Evolutionary conservation across 2,888 invertebrate species (phyloP), one percentile per base, ranked within the genome.

Genomic region (Lasioglossum marginatum): DNA sequence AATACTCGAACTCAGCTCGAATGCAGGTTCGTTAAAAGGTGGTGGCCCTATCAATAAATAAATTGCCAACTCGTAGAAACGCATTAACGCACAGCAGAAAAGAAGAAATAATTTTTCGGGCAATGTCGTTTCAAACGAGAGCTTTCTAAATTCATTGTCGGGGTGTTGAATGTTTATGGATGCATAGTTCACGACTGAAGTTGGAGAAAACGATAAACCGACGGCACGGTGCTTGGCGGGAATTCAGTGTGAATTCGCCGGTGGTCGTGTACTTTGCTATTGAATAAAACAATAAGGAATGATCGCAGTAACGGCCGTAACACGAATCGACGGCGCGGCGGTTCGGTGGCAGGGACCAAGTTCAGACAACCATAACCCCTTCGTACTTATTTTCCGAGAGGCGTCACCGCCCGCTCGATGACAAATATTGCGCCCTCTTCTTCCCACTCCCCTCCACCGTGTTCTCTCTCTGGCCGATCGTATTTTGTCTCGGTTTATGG

Each of bases 401-500:
- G 1, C 19, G 71, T 48, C 71, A 37, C 34, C 27, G 19, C 2
- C n/a, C 8, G 34, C 23, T 23, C 57, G 14, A 71, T 48, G 71
- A 81, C 77, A 48, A 77, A 81, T 63, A 81, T 68, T 52, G 80
- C 31, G 5, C 16, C 0, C 45, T 45, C 1, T 4, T 14, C 16
- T 34, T 3, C 4, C 19, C n/a, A 57, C 48, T 14, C 27, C 0
- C 16, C 43, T 4, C 0, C 27, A 14, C 14, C 27, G 14, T 60
- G 5, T 27, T 5, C 2, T 34, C 45, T 43, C 34, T 27, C 72
- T 12, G 34, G 48, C 10, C 31, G 77, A 43, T 71, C 70, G 77
- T 81, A 72, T 81, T 81, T 63, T 72, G 48, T 52, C 31, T 31
- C n/a, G 43, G 12, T 78, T 81, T 78, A 79, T 52, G 72, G 72